Conservation (phyloP, 1,140 invertebrate genomes). For the Hylaeus volcanicus region DNA sequence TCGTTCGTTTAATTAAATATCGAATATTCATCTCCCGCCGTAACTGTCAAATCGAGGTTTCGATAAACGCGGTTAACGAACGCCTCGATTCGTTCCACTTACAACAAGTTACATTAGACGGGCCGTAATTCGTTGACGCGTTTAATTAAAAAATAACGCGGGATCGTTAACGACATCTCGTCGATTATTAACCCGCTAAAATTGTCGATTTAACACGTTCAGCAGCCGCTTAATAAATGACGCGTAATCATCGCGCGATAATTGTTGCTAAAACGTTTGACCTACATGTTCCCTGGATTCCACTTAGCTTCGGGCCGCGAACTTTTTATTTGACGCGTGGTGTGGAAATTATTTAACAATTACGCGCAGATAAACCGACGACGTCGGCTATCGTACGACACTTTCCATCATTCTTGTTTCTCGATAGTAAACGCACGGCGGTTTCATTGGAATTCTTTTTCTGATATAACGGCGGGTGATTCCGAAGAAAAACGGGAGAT, state of each 20-base stretch:
- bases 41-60: not conserved
- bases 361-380: not conserved
- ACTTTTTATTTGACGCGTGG: constrained; percentile 37
- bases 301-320: constrained; percentile 32
- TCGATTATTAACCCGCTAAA: constrained; percentile 63
- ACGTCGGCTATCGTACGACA: not conserved
- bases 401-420: not conserved
- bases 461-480: too few species aligned
- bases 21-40: too few species aligned
- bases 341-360: constrained; percentile 52
- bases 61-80: not conserved
- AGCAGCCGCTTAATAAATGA: constrained; percentile 66
- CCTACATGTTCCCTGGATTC: constrained; percentile 72
- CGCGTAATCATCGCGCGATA: constrained; percentile 72
- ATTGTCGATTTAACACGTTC: constrained; percentile 67
- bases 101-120: not conserved
- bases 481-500: too few species aligned
- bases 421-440: too few species aligned
- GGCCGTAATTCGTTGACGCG: constrained; percentile 19
- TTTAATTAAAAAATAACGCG: constrained; percentile 32
- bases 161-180: constrained; percentile 67
- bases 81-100: not conserved
- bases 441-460: too few species aligned
- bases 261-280: constrained; percentile 78
- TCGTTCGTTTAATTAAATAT: too few species aligned